phyloP scores from a whole-genome alignment of 2,113 vertebrate species.

The Cervus canadensis region DNA sequence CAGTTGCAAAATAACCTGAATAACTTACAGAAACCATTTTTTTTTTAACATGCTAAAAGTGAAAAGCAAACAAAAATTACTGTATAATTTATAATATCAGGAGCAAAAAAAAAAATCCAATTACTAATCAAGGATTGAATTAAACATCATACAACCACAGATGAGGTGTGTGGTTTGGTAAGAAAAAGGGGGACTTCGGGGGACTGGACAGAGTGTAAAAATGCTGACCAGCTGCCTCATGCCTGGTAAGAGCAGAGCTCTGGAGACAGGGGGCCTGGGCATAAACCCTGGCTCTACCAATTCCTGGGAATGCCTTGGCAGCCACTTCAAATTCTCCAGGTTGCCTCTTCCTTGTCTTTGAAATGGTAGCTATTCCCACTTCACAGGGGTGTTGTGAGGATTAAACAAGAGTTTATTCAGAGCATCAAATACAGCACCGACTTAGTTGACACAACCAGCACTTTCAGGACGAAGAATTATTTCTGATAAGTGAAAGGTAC shows the following conservation, averaged over 20 bases:
- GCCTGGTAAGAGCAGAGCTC: neutral
- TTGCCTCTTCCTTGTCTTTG: neutral
- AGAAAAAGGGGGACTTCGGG: neutral
- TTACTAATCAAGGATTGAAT: neutral
- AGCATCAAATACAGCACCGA: neutral
- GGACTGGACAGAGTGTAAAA: neutral
- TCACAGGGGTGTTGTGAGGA: neutral
- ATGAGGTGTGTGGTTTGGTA: neutral
- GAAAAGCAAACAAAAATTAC: neutral
- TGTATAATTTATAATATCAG: neutral
- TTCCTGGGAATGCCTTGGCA: neutral
- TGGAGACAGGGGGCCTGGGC: neutral
- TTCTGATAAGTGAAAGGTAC: neutral
- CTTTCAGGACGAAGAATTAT: neutral
- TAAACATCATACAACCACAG: neutral
- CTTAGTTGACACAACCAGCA: neutral
- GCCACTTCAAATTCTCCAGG: neutral
- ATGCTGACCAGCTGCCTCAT: neutral
- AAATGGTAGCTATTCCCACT: neutral
- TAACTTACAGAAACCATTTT: neutral
- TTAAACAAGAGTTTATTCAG: neutral
- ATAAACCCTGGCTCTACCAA: rapidly evolving
- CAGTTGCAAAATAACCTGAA: neutral
- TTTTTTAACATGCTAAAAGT: neutral
- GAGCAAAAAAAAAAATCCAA: neutral